These are phyloP conservation scores for Rhipidura dahli DNA, from an alignment of 2,113 vertebrate species.

Conservation along the genomic window DNA sequence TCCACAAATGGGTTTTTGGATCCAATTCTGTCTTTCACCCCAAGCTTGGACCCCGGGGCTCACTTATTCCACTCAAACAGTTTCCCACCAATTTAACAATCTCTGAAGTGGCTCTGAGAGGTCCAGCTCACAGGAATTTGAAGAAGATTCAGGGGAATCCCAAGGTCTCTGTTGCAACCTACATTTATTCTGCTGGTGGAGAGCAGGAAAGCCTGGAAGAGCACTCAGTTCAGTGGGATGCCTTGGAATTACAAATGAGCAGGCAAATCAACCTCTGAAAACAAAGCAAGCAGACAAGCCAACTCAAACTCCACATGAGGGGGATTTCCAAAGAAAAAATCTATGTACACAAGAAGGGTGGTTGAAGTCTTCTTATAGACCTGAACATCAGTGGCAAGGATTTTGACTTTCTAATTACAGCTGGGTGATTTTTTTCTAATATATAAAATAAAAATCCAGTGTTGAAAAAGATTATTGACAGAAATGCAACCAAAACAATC, in stretches of 20 bases:
- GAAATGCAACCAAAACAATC: not conserved
- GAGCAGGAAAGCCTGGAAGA: not conserved
- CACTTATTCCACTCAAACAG: not conserved
- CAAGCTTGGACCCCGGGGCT: accelerated
- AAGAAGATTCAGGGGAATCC: not conserved
- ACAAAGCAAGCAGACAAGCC: not conserved
- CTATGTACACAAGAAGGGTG: not conserved
- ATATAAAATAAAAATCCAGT: not conserved
- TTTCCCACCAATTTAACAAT: not conserved
- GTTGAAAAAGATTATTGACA: not conserved
- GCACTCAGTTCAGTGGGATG: not conserved
- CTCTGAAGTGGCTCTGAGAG: not conserved
- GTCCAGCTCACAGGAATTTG: not conserved
- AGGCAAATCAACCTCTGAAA: not conserved
- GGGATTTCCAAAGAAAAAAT: not conserved
- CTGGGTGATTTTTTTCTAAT: not conserved
- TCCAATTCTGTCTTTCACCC: not conserved
- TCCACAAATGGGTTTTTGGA: not conserved
- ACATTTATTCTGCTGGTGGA: not conserved
- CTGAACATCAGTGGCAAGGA: not conserved
- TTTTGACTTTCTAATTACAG: not conserved
- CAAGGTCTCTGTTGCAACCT: not conserved
- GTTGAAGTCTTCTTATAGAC: not conserved
- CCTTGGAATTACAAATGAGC: not conserved
- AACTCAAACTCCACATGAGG: not conserved